Percentiles rank a stretch among this genome's conserved stretches.
Conservation (phyloP, 2,888 invertebrate species). For the Acanthoscelides obtectus region DNA sequence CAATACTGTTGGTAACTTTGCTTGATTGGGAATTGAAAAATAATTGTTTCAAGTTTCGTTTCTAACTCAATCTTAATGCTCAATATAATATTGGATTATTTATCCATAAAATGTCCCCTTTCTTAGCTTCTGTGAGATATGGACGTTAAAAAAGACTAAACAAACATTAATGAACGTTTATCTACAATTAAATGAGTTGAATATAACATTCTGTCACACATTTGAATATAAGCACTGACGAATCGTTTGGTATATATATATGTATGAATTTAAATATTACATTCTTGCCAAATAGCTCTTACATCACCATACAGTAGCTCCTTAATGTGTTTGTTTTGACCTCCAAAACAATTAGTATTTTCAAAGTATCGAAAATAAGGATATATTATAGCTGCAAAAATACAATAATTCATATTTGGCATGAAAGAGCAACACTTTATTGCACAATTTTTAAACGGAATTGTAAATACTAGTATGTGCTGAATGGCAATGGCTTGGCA, state of each 20-base stretch:
- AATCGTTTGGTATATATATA: background rate
- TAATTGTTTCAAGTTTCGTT: background rate
- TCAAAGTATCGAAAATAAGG: background rate
- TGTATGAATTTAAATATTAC: background rate
- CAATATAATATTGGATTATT: background rate
- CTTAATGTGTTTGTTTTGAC: background rate
- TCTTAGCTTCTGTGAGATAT: background rate
- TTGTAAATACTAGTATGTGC: too few relatives aligned
- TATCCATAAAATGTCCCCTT: background rate
- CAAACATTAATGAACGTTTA: background rate
- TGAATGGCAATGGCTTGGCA: background rate
- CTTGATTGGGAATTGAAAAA: background rate
- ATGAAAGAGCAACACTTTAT: too few relatives aligned
- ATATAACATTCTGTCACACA: background rate
- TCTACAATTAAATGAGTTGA: background rate
- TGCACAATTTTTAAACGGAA: too few relatives aligned
- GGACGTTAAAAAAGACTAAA: background rate
- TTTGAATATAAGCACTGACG: background rate
- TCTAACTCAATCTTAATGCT: background rate
- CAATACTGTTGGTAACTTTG: background rate
- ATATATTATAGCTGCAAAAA: background rate
- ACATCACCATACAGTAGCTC: too few relatives aligned
- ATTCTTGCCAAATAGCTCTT: background rate
- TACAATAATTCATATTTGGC: background rate
- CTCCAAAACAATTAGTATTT: background rate